Conservation (phyloP, 2,113 vertebrate species). For the Peromyscus polionotus region DNA sequence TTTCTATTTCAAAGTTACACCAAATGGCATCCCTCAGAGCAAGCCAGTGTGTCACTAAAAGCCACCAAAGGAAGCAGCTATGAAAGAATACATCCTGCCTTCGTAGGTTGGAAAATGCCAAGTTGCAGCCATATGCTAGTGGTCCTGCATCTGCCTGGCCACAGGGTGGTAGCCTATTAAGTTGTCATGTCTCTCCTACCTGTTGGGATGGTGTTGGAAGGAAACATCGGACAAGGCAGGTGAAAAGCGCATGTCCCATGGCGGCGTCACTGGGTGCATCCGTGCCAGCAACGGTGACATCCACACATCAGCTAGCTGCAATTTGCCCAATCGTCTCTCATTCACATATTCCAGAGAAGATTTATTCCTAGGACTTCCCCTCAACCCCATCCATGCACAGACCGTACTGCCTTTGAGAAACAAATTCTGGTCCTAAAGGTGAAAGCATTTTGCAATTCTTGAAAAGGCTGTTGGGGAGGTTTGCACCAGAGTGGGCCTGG, state of each 20-base stretch:
- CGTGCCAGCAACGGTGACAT: neutral
- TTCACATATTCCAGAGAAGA: neutral
- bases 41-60: neutral
- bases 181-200: neutral
- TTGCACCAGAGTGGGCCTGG: neutral
- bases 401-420: neutral
- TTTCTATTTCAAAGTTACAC: neutral
- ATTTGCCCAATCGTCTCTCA: neutral
- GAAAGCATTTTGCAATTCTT: neutral
- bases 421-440: neutral
- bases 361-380: neutral
- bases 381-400: neutral
- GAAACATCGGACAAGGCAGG: neutral
- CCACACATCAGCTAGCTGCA: neutral
- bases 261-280: too few species aligned
- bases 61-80: neutral
- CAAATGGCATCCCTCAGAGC: neutral
- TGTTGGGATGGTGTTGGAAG: neutral
- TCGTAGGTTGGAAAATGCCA: neutral
- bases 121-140: neutral
- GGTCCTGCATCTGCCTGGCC: neutral
- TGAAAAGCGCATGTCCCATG: accelerated
- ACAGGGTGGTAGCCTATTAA: accelerated
- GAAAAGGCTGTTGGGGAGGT: neutral
- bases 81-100: neutral